phyloP scores from a whole-genome alignment of 2,113 vertebrate species.

The Sciurus niger region DNA sequence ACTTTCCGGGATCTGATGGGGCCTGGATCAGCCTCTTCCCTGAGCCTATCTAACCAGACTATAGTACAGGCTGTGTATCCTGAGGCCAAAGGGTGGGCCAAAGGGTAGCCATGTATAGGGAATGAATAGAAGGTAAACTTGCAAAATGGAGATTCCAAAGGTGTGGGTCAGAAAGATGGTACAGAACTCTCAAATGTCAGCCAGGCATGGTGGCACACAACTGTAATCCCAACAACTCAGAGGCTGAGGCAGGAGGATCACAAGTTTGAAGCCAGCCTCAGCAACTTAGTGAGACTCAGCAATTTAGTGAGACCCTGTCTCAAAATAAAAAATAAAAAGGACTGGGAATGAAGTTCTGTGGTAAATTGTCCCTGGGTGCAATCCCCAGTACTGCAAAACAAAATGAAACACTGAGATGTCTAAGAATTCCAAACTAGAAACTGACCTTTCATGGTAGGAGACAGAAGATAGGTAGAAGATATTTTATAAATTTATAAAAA shows the following conservation, averaged over 20 bases:
- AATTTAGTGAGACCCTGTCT: too few species aligned
- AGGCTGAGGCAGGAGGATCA: too few species aligned
- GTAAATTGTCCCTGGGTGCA: too few species aligned
- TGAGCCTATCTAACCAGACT: not conserved
- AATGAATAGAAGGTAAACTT: not conserved
- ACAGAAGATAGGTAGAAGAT: not conserved
- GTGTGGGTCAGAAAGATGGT: not conserved
- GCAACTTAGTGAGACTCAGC: too few species aligned
- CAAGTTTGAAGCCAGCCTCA: too few species aligned
- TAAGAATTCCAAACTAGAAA: constrained; percentile 42
- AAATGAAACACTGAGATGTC: not conserved
- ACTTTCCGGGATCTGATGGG: not conserved
- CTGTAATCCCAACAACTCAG: too few species aligned
- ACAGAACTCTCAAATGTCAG: not conserved
- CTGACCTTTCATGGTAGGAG: not conserved
- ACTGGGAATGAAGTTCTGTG: too few species aligned
- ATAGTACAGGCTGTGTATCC: not conserved
- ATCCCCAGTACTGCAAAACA: too few species aligned
- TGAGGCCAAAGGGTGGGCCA: not conserved
- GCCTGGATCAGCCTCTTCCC: not conserved
- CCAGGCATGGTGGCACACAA: too few species aligned
- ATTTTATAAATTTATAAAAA: constrained; percentile 1
- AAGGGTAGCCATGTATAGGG: not conserved
- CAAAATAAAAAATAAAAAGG: too few species aligned
- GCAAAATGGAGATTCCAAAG: not conserved